These are phyloP conservation scores for Ephestia elutella DNA, from an alignment of 1,140 invertebrate species.

Conservation along the genomic window DNA sequence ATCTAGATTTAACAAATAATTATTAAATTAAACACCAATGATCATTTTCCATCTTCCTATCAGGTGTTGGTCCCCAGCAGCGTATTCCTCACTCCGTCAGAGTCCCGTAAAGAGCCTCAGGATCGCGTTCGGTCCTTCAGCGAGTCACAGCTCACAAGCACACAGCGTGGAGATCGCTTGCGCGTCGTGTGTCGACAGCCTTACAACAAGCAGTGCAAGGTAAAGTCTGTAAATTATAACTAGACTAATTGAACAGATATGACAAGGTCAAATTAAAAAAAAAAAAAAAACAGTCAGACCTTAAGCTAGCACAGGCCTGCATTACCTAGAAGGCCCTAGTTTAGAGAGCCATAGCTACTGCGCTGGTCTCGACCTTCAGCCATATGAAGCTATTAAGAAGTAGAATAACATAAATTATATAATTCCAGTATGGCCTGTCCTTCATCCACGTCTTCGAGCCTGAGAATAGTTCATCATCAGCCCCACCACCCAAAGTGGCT, in stretches of 20 bases:
- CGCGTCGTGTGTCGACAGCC: constrained; percentile 91
- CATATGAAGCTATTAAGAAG: no score
- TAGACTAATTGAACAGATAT: no score
- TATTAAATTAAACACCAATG: no score
- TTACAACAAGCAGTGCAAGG: constrained; percentile 85
- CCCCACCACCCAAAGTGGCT: background rate
- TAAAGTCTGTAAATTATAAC: constrained; percentile 10
- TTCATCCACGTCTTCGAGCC: constrained; percentile 83
- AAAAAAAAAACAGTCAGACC: no score
- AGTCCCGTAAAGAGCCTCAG: constrained; percentile 79
- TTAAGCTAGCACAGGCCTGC: no score
- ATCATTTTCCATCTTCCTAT: no score
- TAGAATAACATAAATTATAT: no score
- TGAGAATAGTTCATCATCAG: constrained; percentile 19
- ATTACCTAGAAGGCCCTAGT: no score
- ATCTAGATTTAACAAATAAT: no score
- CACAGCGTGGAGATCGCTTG: constrained; percentile 87
- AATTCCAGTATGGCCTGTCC: constrained; percentile 80
- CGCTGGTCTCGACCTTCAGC: no score
- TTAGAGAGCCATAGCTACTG: no score
- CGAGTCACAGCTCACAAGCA: constrained; percentile 76
- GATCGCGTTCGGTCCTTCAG: constrained; percentile 85
- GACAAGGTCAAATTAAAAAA: no score
- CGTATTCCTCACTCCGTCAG: constrained; percentile 86
- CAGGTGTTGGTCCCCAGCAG: constrained; percentile 85